phyloP scores from a whole-genome alignment of 2,797 vertebrate genomes.

The Picus viridis region DNA sequence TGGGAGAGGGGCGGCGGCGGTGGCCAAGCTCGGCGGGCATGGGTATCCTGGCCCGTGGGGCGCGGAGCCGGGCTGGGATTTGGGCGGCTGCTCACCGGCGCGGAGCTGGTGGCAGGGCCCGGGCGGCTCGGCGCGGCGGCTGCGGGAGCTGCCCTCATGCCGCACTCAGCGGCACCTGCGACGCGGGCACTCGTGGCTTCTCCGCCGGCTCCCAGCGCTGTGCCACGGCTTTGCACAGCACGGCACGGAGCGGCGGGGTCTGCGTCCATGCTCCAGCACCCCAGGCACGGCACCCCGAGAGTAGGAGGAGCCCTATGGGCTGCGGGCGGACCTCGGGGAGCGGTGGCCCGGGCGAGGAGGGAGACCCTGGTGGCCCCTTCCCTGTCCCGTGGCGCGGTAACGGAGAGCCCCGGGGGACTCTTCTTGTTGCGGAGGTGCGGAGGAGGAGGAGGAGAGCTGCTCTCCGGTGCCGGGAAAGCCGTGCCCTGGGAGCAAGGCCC shows the following conservation, averaged over 20 bases:
- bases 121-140: neutral
- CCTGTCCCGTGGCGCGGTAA: neutral
- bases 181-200: neutral
- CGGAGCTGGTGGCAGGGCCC: neutral
- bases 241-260: neutral
- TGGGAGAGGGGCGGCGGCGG: neutral
- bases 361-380: neutral
- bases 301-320: neutral
- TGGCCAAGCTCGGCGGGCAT: neutral
- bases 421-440: neutral
- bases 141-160: neutral
- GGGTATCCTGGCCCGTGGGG: neutral
- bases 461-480: neutral
- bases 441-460: neutral
- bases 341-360: neutral
- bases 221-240: neutral
- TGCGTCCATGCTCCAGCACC: neutral
- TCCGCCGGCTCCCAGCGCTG: neutral
- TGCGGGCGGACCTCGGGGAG: neutral
- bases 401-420: neutral
- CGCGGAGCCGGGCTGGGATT: neutral
- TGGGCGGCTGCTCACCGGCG: neutral
- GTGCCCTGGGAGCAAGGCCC: neutral
- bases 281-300: neutral
- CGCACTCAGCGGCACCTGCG: neutral